Base-by-base conservation (phyloP, 2,113 vertebrate genomes). In the Acrocephalus arundinaceus region DNA sequence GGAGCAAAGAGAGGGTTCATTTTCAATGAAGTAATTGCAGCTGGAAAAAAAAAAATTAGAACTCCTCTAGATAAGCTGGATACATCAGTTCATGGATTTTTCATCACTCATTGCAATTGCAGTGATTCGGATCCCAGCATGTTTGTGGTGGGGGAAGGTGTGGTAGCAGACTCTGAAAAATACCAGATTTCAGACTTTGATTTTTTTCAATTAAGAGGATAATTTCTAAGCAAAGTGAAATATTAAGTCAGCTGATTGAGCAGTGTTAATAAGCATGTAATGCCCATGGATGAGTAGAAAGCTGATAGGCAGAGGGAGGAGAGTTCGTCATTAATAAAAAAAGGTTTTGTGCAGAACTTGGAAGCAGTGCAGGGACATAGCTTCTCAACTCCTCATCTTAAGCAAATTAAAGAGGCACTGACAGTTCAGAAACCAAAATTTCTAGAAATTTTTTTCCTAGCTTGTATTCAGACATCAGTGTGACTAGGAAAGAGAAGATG, bases 1-100 rank as follows among this genome's bases (percentile, higher is more conserved):
- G 86, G 93, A 95, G 95, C 57, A 65, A 96, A 97, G 93, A 97
- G 91, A 94, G 92, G 96, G 96, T 94, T 97, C 93, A 15, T 98
- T 98, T 98, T 97, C 97, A 97, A 82, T 66, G 66, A 74, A 97
- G 90, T 96, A 96, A 98, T 97, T 98, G 94, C 97, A 95, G 80
- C 83, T 87, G 89, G 90, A 59, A 95, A 95, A 95, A 63, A 63
- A 96, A 52, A 96, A 96, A 95, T 61, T 65, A 89, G 16, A 63
- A 80, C 87, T 96, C 90, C 92, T 97, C 97, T 94, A 96, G 95
- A 95, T 97, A 91, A 95, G 87, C 87, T 96, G 95, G 74, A 87
- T 94, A 46, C 92, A 92, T 96, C 96, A 89, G 88, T 97, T 97
- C 90, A 65, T 31, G 72, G 95, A 94, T 97, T 96, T 96, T 97